Evolutionary conservation across 2,888 invertebrate species (phyloP).

Genomic region (Tipula helvola): DNA sequence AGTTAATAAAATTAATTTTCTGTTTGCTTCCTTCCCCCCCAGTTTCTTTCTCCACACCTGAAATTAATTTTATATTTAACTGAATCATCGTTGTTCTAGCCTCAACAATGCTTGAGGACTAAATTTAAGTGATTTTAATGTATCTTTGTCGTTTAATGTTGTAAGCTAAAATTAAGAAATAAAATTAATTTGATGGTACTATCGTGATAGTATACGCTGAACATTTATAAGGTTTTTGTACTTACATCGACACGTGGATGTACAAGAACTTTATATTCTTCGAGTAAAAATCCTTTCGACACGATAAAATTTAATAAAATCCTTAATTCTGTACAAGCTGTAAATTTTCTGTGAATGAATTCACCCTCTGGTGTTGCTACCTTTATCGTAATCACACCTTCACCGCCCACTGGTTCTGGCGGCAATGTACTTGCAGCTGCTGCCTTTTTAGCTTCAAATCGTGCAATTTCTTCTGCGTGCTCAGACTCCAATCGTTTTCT

Average conservation of each 20-base stretch:
- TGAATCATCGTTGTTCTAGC: constrained; percentile 78
- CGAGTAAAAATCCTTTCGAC: constrained; percentile 75
- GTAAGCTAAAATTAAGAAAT: constrained; percentile 51
- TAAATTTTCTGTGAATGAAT: constrained; percentile 66
- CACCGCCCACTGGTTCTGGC: constrained; percentile 50
- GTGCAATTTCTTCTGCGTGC: constrained; percentile 42
- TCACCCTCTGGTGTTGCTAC: constrained; percentile 70
- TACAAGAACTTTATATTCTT: constrained; percentile 84
- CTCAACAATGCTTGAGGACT: constrained; percentile 91
- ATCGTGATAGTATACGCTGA: constrained; percentile 11
- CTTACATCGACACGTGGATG: constrained; percentile 94
- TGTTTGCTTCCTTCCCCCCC: not conserved
- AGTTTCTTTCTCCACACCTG: not conserved
- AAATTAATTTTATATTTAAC: not conserved
- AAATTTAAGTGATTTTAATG: constrained; percentile 71
- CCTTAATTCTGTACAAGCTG: constrained; percentile 34
- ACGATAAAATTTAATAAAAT: constrained; percentile 76
- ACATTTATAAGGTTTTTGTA: constrained; percentile 23
- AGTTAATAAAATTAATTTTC: not conserved
- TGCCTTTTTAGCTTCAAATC: constrained; percentile 56
- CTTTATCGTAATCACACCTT: constrained; percentile 58
- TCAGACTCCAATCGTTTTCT: constrained; percentile 63
- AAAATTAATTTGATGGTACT: constrained; percentile 13
- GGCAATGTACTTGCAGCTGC: constrained; percentile 60
- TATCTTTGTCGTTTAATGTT: constrained; percentile 57